These are phyloP conservation scores for Dicerorhinus sumatrensis DNA, from an alignment of 2,113 vertebrate genomes.

Conservation along the genomic window DNA sequence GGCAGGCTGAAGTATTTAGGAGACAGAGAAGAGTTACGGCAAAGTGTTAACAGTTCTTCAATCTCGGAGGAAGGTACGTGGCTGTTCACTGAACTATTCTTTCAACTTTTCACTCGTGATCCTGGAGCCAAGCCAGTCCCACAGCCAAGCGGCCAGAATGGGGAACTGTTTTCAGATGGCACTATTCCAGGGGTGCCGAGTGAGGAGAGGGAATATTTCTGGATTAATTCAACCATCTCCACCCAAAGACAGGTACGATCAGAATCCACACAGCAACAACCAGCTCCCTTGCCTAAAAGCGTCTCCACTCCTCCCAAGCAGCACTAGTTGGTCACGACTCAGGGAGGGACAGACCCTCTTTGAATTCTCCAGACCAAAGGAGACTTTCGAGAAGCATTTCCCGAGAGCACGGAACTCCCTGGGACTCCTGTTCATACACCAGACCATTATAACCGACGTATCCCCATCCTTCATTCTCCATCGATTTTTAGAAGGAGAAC, in stretches of 20 bases:
- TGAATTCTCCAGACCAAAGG: not conserved
- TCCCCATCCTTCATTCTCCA: not conserved
- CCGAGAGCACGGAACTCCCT: not conserved
- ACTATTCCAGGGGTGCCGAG: not conserved
- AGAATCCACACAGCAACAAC: not conserved
- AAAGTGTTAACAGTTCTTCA: not conserved
- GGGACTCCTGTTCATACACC: not conserved
- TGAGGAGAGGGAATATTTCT: not conserved
- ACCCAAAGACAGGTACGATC: not conserved
- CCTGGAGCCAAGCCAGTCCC: not conserved
- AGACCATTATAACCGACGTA: not conserved
- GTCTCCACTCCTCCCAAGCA: not conserved
- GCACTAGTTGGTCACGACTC: not conserved
- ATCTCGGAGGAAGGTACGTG: not conserved
- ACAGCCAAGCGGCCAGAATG: not conserved
- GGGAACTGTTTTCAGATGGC: not conserved
- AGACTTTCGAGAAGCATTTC: not conserved
- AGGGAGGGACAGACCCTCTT: not conserved
- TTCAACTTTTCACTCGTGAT: not conserved
- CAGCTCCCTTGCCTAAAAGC: not conserved
- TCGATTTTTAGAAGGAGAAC: not conserved
- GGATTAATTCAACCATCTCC: not conserved
- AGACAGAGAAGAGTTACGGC: not conserved
- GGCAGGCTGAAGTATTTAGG: not conserved
- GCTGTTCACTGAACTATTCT: not conserved